Evolutionary conservation across 2,888 invertebrate genomes (phyloP), one percentile per base, ranked within the genome.

Genomic region (Drosophila rellima): DNA sequence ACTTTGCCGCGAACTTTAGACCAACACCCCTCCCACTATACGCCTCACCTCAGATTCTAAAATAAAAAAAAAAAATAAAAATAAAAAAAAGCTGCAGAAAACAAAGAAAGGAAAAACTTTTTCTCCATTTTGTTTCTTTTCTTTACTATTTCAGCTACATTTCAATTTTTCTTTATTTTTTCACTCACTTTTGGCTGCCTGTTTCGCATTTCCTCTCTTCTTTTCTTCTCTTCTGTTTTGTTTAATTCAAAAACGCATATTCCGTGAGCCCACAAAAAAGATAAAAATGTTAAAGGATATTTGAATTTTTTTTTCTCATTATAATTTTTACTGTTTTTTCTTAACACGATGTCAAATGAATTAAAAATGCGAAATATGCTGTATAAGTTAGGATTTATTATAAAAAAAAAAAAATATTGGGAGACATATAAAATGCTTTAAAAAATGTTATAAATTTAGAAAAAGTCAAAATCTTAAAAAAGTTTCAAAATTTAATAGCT

Each of bases 1-100:
- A 85, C 85, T 85, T 85, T 89, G 82, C 89, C 85, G 82, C 88
- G 85, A 83, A 83, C 83, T 83, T 89, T 89, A 87, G 79, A 81
- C 78, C 82, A 75, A 55, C 1, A 42, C 35, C 20, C 3, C 61
- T 40, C 11, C 7, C 37, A 3, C 11, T 3, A n/a, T n/a, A 3
- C 42, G 20, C 29, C 20, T 18, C 29, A 15, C n/a, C 48, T 17
- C 23, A 39, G 11, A 10, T n/a, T 48, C 29, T 10, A 15, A 15
- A 31, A 33, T 57, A 56, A 73, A 56, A 66, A 60, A 67, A 39
- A 37, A 23, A 23, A 26, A 15, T 13, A 31, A 33, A 61, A 56
- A 73, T 54, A 66, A 56, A 35, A 23, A 54, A 35, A 23, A 54
- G 13, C 40, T 50, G 56, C 51, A 29, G 50, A 67, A 60, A 78